These are phyloP conservation scores for Xiphias gladius DNA, from an alignment of 2,113 vertebrate species.

Conservation along the genomic window DNA sequence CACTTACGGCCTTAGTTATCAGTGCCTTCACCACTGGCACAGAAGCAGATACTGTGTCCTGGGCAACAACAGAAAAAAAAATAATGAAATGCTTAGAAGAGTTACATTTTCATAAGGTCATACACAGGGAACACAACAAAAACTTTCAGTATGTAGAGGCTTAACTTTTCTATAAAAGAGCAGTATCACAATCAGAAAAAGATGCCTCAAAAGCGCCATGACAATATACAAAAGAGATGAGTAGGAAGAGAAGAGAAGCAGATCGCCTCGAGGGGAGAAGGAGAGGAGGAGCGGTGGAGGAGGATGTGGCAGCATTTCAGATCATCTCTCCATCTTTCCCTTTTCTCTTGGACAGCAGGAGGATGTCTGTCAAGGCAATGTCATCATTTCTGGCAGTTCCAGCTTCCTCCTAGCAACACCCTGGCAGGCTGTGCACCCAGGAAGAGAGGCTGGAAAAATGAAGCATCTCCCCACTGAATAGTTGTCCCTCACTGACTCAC, in stretches of 20 bases:
- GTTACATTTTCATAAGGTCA: constrained; percentile 33
- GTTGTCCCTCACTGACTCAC: constrained; percentile 58
- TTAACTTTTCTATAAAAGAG: constrained; percentile 14
- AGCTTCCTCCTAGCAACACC: constrained; percentile 65
- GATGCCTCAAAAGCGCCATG: constrained; percentile 15
- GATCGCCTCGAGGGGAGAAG: constrained; percentile 45
- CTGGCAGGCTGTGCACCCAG: constrained; percentile 52
- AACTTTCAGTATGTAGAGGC: constrained; percentile 32
- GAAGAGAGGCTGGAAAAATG: constrained; percentile 57
- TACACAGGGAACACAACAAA: constrained; percentile 19
- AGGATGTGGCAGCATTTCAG: constrained; percentile 65
- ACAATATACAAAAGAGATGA: constrained; percentile 53
- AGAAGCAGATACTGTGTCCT: constrained; percentile 26
- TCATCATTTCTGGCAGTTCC: constrained; percentile 61
- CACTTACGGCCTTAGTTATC: constrained; percentile 36
- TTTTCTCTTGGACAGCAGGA: constrained; percentile 57
- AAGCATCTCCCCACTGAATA: constrained; percentile 60
- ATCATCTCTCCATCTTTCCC: constrained; percentile 59
- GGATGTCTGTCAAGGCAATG: constrained; percentile 62
- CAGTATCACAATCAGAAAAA: constrained; percentile 41
- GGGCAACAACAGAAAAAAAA: background rate
- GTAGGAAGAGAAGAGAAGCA: constrained; percentile 60
- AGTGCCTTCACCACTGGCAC: constrained; percentile 2
- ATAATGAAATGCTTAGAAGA: constrained; percentile 14
- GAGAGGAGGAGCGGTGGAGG: constrained; percentile 50